Conservation (phyloP, 2,797 vertebrate species). For the Acropternis orthonyx region DNA sequence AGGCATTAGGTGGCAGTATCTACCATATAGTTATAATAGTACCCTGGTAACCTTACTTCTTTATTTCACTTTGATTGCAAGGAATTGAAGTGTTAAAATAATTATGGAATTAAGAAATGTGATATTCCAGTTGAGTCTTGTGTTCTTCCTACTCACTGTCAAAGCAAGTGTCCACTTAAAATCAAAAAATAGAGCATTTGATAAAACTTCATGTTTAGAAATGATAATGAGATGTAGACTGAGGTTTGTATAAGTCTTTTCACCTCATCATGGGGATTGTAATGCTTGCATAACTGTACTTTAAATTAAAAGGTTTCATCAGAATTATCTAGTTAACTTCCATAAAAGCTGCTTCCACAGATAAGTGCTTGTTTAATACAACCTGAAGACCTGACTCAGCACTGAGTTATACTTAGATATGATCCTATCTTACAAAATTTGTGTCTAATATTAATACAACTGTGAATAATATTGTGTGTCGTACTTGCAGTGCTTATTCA, state of each 20-base stretch:
- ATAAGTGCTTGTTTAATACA: neutral
- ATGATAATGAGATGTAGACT: neutral
- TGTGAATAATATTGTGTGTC: neutral
- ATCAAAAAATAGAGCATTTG: neutral
- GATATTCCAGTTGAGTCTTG: neutral
- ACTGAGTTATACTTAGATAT: neutral
- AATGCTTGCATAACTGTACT: neutral
- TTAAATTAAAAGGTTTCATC: neutral
- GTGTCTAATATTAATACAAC: neutral
- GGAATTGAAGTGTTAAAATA: neutral
- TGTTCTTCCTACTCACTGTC: neutral
- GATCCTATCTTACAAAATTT: neutral
- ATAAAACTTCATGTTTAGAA: neutral
- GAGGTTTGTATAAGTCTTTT: neutral
- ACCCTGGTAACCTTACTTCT: neutral
- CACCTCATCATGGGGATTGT: neutral
- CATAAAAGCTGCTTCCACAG: neutral
- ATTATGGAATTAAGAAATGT: neutral
- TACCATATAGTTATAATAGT: neutral
- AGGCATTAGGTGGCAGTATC: conserved; percentile 15
- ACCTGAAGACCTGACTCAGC: neutral
- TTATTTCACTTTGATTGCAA: neutral
- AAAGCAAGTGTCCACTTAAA: neutral
- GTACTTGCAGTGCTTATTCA: neutral
- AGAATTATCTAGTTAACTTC: neutral